These are phyloP conservation scores for Bucorvus abyssinicus DNA, from an alignment of 2,797 vertebrate genomes.

Conservation along the genomic window DNA sequence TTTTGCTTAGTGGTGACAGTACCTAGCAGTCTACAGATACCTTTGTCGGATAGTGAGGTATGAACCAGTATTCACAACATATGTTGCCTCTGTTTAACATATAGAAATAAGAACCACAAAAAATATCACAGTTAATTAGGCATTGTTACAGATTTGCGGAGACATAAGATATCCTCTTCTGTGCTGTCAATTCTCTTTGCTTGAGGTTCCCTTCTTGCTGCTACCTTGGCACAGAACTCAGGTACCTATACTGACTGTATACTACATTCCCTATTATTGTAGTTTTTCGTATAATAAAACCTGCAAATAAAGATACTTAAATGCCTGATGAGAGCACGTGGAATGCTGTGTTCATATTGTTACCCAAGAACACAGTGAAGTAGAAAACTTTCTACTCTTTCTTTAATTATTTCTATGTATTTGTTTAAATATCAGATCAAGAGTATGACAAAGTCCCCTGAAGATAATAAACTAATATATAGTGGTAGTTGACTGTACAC, in stretches of 20 bases:
- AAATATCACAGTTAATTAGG: background rate
- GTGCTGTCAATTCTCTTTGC: background rate
- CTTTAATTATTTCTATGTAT: background rate
- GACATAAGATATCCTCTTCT: background rate
- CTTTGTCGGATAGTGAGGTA: background rate
- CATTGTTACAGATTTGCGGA: background rate
- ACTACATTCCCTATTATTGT: background rate
- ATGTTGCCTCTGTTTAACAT: background rate
- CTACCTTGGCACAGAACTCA: background rate
- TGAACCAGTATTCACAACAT: background rate
- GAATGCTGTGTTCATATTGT: background rate
- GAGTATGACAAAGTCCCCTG: background rate
- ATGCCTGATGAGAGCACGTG: background rate
- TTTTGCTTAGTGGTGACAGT: background rate
- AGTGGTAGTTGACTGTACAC: background rate
- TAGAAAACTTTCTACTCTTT: background rate
- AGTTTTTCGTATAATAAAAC: background rate
- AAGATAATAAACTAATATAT: background rate
- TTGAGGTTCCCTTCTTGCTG: background rate
- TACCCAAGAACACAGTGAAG: background rate
- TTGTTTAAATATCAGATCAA: background rate
- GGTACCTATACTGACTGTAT: background rate
- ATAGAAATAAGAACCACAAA: background rate
- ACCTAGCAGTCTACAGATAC: background rate
- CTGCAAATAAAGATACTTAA: background rate